These are phyloP conservation scores for Conus canariensis DNA, from an alignment of 2,888 invertebrate species.

Conservation along the genomic window DNA sequence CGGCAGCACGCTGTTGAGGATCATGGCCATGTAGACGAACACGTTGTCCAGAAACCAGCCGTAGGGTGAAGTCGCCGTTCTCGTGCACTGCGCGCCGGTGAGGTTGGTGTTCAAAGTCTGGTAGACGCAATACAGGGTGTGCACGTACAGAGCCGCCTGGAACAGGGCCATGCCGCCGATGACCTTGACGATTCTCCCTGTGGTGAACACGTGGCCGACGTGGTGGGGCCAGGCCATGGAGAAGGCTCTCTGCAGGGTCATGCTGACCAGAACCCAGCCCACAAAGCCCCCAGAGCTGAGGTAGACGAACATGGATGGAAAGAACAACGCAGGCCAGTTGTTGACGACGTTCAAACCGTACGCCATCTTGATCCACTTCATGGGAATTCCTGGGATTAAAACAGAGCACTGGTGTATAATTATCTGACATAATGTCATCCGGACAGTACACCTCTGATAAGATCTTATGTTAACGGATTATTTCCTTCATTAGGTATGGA, in stretches of 20 bases:
- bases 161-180: background rate
- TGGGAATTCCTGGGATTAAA: background rate
- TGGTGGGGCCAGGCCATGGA: slow-evolving; percentile 12
- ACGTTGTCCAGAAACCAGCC: slow-evolving; percentile 6
- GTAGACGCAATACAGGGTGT: background rate
- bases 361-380: background rate
- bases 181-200: background rate
- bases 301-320: background rate
- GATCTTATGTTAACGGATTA: no score
- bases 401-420: background rate
- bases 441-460: no score
- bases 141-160: background rate
- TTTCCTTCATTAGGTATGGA: no score
- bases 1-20: background rate
- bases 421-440: no score
- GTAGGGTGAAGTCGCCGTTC: background rate
- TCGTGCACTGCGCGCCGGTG: background rate
- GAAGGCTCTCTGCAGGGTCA: slow-evolving; percentile 3
- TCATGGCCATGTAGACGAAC: background rate
- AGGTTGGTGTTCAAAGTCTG: background rate
- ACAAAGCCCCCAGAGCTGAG: slow-evolving; percentile 1
- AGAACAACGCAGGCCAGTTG: background rate
- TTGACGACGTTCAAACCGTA: background rate
- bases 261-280: background rate
- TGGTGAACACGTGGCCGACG: background rate